These are phyloP conservation scores for Scrobipalpa atriplicella DNA, from an alignment of 2,888 invertebrate species.

Conservation along the genomic window DNA sequence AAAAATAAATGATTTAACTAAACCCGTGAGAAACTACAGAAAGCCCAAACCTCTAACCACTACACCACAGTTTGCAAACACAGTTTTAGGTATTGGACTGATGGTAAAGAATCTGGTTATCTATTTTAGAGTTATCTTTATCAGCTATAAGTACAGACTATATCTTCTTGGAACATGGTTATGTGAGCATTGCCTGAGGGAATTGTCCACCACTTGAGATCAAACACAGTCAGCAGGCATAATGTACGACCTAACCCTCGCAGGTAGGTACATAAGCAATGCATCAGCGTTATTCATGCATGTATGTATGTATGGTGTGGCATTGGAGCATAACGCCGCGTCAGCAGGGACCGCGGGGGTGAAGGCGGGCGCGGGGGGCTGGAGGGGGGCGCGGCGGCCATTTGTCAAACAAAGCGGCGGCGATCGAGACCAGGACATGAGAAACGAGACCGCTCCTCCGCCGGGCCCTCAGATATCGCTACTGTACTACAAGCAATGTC, in stretches of 20 bases:
- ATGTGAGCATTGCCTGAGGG: background rate
- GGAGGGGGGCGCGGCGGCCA: slow-evolving; percentile 11
- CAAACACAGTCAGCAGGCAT: slow-evolving; percentile 2
- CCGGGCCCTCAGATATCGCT: background rate
- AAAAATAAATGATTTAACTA: no score
- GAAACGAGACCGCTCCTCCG: slow-evolving; percentile 15
- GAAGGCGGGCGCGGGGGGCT: background rate
- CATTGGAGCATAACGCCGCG: background rate
- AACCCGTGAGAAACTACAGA: no score
- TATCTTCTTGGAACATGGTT: background rate
- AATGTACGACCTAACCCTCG: background rate
- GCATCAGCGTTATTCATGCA: slow-evolving; percentile 13
- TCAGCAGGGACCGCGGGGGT: slow-evolving; percentile 7
- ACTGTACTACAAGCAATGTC: background rate
- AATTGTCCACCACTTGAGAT: background rate
- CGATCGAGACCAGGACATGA: slow-evolving; percentile 20
- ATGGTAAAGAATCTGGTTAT: no score
- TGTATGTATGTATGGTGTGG: slow-evolving; percentile 1
- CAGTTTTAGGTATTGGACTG: no score
- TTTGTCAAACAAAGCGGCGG: slow-evolving; percentile 23
- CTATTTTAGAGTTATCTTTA: no score
- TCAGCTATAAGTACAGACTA: no score
- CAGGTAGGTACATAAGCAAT: slow-evolving; percentile 8
- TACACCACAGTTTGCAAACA: no score
- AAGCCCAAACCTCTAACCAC: no score